Evolutionary conservation across 2,797 vertebrate species (phyloP).

Genomic region (Neoniphon sammara): DNA sequence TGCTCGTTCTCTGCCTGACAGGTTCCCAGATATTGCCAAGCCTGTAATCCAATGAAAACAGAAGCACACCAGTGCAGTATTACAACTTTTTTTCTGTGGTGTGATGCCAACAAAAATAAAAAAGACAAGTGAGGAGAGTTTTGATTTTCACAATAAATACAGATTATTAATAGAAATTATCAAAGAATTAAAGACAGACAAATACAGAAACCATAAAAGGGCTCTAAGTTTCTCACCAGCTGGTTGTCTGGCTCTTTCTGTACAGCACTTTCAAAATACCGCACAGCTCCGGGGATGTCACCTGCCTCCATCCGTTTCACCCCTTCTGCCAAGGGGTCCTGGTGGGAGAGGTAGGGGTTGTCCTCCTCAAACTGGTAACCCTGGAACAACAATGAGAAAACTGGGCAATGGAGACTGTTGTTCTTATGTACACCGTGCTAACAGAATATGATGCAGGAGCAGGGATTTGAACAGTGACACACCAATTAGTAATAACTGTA

Average conservation of each 20-base stretch:
- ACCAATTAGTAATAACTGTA: background rate
- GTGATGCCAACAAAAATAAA: background rate
- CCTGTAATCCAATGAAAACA: slow-evolving; percentile 77
- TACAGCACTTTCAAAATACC: slow-evolving; percentile 96
- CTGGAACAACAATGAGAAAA: slow-evolving; percentile 71
- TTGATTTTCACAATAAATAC: background rate
- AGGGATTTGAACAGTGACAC: background rate
- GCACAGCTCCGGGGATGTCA: slow-evolving; percentile 95
- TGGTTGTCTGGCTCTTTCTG: slow-evolving; percentile 93
- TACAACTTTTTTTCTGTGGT: slow-evolving; percentile 13
- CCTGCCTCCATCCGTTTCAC: slow-evolving; percentile 90
- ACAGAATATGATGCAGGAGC: background rate
- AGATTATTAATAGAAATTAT: slow-evolving; percentile 8
- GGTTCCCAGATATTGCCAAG: slow-evolving; percentile 98
- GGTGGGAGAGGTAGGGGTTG: slow-evolving; percentile 92
- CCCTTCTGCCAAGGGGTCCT: slow-evolving; percentile 92
- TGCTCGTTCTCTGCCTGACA: slow-evolving; percentile 99
- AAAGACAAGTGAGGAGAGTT: slow-evolving; percentile 9
- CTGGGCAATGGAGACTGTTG: background rate
- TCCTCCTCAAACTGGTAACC: slow-evolving; percentile 98
- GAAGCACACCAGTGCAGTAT: slow-evolving; percentile 6
- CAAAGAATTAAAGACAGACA: background rate
- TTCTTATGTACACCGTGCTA: background rate
- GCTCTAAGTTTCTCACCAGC: slow-evolving; percentile 84
- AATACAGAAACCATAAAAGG: slow-evolving; percentile 11